A percentile compares a stretch with the other conserved stretches of the same genome.
Evolutionary conservation across 2,797 vertebrate species (phyloP).

Genomic region (Onychomys arenicola): DNA sequence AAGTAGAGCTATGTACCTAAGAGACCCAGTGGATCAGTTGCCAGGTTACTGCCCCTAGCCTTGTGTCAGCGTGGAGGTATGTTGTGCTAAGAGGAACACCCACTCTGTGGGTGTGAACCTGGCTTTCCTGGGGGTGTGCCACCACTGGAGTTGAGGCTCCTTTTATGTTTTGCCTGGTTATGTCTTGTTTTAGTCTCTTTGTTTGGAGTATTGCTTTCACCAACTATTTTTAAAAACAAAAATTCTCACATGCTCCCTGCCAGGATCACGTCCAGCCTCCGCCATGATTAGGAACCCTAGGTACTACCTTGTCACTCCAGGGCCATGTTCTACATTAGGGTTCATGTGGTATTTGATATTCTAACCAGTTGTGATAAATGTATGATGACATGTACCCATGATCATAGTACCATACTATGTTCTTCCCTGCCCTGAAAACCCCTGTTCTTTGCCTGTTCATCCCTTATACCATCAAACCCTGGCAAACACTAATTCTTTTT

Average conservation of each 20-base stretch:
- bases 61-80: neutral
- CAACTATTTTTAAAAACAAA: neutral
- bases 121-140: neutral
- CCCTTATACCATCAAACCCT: neutral
- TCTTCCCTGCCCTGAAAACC: neutral
- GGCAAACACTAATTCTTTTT: neutral
- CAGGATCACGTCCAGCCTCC: accelerated
- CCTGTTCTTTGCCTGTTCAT: neutral
- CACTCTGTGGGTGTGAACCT: neutral
- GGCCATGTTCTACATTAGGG: neutral
- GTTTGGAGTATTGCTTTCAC: neutral
- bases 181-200: neutral
- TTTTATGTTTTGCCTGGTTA: neutral
- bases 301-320: neutral
- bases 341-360: neutral
- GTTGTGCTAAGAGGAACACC: neutral
- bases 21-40: neutral
- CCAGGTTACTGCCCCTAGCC: neutral
- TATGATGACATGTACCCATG: neutral
- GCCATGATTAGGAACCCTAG: too few relatives aligned
- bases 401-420: neutral
- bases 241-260: neutral
- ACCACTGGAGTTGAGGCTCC: neutral
- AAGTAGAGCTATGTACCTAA: neutral
- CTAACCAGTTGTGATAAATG: neutral